phyloP scores from a whole-genome alignment of 2,888 invertebrate genomes.

The Aquatica leii region DNA sequence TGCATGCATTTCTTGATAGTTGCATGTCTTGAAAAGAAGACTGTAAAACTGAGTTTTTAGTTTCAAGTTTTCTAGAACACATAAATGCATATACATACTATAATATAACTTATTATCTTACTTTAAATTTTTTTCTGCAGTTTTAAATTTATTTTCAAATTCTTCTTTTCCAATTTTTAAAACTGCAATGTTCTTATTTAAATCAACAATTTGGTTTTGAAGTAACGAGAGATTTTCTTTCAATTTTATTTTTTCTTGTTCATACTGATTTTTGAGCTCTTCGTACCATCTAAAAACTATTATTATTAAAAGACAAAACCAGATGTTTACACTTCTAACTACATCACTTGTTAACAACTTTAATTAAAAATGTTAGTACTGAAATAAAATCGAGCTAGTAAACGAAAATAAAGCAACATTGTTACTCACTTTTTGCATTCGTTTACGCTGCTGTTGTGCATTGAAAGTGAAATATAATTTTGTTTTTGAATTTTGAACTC shows the following conservation, averaged over 20 bases:
- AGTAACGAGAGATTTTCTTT: constrained; percentile 63
- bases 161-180: constrained; percentile 61
- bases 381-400: neutral
- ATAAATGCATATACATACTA: neutral
- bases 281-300: constrained; percentile 69
- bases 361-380: neutral
- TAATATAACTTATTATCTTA: constrained; percentile 39
- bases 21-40: constrained; percentile 61
- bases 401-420: too few relatives aligned
- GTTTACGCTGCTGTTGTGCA: constrained; percentile 73
- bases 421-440: constrained; percentile 72
- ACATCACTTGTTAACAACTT: constrained; percentile 1
- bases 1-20: constrained; percentile 62
- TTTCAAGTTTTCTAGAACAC: constrained; percentile 58
- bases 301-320: neutral
- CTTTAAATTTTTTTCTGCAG: constrained; percentile 64
- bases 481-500: constrained; percentile 65
- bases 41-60: constrained; percentile 61
- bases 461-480: constrained; percentile 68
- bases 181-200: constrained; percentile 62
- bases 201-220: constrained; percentile 59
- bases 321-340: neutral
- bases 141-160: constrained; percentile 63
- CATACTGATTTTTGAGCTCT: constrained; percentile 77
- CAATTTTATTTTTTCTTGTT: constrained; percentile 71